These are phyloP conservation scores for Acanthaster planci DNA, from an alignment of 35 echinoderm and acorn worm genomes.

Conservation along the genomic window DNA sequence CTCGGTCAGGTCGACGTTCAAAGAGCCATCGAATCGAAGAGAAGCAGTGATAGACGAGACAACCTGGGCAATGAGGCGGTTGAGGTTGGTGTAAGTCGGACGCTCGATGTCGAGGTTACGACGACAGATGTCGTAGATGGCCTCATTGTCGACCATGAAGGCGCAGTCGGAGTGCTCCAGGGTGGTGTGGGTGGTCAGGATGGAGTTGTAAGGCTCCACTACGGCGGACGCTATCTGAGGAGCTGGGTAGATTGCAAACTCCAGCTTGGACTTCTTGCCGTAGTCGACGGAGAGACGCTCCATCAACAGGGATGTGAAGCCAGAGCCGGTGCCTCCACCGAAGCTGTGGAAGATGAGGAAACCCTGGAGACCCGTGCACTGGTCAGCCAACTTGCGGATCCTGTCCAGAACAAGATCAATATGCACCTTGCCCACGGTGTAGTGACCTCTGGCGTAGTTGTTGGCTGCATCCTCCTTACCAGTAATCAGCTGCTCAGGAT, in stretches of 20 bases:
- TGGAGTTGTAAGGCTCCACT: constrained; percentile 28
- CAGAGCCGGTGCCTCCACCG: constrained; percentile 64
- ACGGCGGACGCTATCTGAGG: constrained; percentile 53
- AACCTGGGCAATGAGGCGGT: constrained; percentile 55
- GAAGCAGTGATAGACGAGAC: constrained; percentile 65
- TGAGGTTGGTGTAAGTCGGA: constrained; percentile 39
- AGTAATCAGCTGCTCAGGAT: constrained; percentile 83
- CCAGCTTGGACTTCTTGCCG: constrained; percentile 55
- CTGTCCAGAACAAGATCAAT: constrained; percentile 50
- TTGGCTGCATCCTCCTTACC: constrained; percentile 88
- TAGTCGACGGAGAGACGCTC: constrained; percentile 72
- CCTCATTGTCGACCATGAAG: constrained; percentile 84
- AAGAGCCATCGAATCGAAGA: constrained; percentile 48
- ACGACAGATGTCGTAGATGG: constrained; percentile 70
- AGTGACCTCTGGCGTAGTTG: constrained; percentile 86
- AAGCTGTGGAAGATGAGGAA: constrained; percentile 74
- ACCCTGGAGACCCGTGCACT: constrained; percentile 65
- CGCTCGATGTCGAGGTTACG: constrained; percentile 37
- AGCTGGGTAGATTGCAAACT: constrained; percentile 40
- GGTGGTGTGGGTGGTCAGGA: constrained; percentile 65
- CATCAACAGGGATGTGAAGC: constrained; percentile 63
- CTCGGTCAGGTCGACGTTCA: constrained; percentile 67
- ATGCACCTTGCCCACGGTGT: constrained; percentile 50
- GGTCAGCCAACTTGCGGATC: constrained; percentile 57
- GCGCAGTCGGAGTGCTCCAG: constrained; percentile 79